Percentiles rank a stretch among this genome's conserved stretches.
phyloP scores from a whole-genome alignment of 2,113 vertebrate species.

The Lophura nycthemera region DNA sequence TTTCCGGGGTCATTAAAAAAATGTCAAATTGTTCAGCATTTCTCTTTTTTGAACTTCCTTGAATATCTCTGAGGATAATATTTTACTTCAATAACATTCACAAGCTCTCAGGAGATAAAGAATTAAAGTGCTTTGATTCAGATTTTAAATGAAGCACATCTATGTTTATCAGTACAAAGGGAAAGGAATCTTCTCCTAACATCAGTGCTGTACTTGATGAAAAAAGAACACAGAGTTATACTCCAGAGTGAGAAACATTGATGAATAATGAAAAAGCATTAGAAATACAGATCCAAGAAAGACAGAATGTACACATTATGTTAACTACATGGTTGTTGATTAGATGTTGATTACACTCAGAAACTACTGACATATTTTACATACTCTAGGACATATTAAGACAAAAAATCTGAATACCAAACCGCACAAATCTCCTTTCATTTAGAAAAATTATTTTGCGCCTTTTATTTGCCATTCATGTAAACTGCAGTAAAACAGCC shows the following conservation, averaged over 20 bases:
- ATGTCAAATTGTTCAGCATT: not conserved
- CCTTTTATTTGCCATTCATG: not conserved
- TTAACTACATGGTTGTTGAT: not conserved
- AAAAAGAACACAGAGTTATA: not conserved
- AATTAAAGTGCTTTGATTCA: conserved; percentile 6
- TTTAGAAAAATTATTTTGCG: not conserved
- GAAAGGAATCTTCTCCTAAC: not conserved
- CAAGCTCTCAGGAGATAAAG: not conserved
- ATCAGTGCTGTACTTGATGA: not conserved
- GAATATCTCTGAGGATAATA: not conserved
- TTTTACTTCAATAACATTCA: not conserved
- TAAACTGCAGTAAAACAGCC: not conserved
- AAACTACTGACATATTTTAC: not conserved
- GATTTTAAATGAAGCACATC: not conserved
- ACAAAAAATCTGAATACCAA: not conserved
- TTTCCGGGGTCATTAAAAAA: not conserved
- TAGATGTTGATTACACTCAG: not conserved
- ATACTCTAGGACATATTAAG: not conserved
- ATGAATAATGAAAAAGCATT: not conserved
- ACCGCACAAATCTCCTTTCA: not conserved
- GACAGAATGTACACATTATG: not conserved
- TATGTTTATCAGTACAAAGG: conserved; percentile 8
- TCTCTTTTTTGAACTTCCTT: not conserved
- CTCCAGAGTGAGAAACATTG: not conserved
- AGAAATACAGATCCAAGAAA: not conserved